These are phyloP conservation scores for Andrena minutula DNA, from an alignment of 2,888 invertebrate genomes.

Conservation along the genomic window DNA sequence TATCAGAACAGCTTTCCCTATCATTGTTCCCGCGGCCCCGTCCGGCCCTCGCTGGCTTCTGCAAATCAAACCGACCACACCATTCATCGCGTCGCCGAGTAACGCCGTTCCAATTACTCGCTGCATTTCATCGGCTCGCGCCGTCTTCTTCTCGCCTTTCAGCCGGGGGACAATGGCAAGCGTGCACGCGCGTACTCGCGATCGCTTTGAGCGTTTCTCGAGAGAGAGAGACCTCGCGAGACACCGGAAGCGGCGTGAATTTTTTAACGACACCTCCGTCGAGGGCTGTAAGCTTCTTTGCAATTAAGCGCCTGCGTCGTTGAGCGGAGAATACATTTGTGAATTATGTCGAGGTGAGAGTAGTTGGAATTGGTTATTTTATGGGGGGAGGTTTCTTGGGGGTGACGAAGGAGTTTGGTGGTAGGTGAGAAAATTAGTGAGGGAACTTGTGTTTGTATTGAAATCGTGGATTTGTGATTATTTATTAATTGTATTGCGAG, in stretches of 20 bases:
- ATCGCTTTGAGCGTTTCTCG: not conserved
- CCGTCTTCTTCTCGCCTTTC: constrained; percentile 19
- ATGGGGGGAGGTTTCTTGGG: not conserved
- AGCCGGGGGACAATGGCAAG: constrained; percentile 35
- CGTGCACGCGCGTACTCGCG: not conserved
- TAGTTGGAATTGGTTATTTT: not conserved
- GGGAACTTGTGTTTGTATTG: too few species aligned
- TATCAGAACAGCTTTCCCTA: constrained; percentile 77
- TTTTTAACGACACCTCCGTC: not conserved
- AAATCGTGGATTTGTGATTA: too few species aligned
- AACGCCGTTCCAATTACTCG: constrained; percentile 43
- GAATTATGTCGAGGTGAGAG: not conserved
- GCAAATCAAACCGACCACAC: constrained; percentile 67
- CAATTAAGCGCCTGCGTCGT: not conserved
- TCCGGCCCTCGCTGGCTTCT: constrained; percentile 57
- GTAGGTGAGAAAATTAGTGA: too few species aligned
- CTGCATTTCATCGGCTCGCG: constrained; percentile 19
- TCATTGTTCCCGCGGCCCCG: constrained; percentile 73
- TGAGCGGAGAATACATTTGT: not conserved
- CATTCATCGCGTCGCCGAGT: constrained; percentile 42
- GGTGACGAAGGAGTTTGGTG: too few species aligned
- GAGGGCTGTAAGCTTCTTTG: not conserved
- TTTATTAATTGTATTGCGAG: too few species aligned
- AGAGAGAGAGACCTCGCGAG: not conserved
- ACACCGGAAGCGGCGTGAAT: not conserved